phyloP scores from a whole-genome alignment of 2,113 vertebrate genomes.

The Lutjanus erythropterus region DNA sequence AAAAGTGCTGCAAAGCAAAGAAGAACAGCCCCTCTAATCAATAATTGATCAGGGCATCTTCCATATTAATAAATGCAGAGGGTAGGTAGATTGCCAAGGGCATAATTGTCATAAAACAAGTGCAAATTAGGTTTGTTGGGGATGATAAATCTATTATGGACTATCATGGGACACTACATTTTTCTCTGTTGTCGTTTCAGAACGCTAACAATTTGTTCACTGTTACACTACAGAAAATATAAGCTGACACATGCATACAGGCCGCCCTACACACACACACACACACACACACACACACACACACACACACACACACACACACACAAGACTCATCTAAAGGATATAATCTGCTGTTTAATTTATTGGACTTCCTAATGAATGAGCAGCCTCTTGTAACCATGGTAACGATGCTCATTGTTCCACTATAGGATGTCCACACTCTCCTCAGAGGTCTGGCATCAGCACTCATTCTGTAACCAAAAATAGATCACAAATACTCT shows the following conservation, averaged over 20 bases:
- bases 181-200: neutral
- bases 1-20: conserved; percentile 42
- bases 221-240: neutral
- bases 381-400: conserved; percentile 64
- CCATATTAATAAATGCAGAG: conserved; percentile 65
- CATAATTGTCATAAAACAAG: conserved; percentile 35
- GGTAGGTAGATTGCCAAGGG: conserved; percentile 13
- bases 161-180: conserved; percentile 1
- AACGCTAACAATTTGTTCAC: neutral
- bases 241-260: neutral
- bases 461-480: conserved; percentile 37
- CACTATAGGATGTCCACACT: conserved; percentile 50
- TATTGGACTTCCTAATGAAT: conserved; percentile 40
- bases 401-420: conserved; percentile 61
- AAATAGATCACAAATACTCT: conserved; percentile 66
- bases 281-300: neutral
- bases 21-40: conserved; percentile 42
- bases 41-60: conserved; percentile 73
- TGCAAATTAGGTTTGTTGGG: conserved; percentile 42
- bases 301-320: neutral
- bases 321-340: neutral
- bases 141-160: conserved; percentile 24
- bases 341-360: conserved; percentile 20
- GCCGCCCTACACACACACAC: too few species aligned
- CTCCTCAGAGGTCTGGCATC: conserved; percentile 60